phyloP scores from a whole-genome alignment of 2,113 vertebrate genomes.

The Megalops atlanticus region DNA sequence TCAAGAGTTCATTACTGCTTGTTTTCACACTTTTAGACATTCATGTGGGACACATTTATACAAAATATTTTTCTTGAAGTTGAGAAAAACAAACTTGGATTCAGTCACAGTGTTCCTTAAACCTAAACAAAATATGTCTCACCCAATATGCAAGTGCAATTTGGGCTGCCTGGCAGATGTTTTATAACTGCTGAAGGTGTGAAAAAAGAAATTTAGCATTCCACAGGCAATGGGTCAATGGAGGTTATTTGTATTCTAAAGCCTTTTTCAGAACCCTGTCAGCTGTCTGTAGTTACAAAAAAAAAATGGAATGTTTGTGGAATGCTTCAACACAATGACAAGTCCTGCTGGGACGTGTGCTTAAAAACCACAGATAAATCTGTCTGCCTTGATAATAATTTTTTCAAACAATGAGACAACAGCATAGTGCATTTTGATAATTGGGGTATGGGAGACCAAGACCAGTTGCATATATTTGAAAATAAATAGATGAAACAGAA shows the following conservation, averaged over 20 bases:
- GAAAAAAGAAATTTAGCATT: constrained; percentile 1
- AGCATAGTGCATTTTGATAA: not conserved
- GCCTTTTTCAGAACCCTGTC: constrained; percentile 8
- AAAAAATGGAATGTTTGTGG: constrained; percentile 12
- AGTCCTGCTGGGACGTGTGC: constrained; percentile 11
- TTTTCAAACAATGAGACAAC: not conserved
- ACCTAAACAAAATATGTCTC: not conserved
- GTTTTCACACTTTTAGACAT: too few relatives aligned
- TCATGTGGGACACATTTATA: too few relatives aligned
- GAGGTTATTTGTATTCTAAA: constrained; percentile 13
- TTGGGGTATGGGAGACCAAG: not conserved
- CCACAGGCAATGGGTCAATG: not conserved
- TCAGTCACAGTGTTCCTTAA: not conserved
- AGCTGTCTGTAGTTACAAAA: not conserved
- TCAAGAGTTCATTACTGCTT: too few relatives aligned
- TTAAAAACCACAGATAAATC: constrained; percentile 11
- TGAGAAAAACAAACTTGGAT: not conserved
- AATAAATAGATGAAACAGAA: not conserved
- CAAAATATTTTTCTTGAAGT: too few relatives aligned
- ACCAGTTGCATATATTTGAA: not conserved
- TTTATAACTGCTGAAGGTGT: not conserved
- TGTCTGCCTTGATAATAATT: constrained; percentile 10
- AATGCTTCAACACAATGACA: constrained; percentile 2
- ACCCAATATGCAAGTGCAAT: not conserved
- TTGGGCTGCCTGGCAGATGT: not conserved